Percentiles rank a stretch among this genome's conserved stretches.
Evolutionary conservation across 2,797 vertebrate genomes (phyloP).

Genomic region (Parotocinclus haroldoi): DNA sequence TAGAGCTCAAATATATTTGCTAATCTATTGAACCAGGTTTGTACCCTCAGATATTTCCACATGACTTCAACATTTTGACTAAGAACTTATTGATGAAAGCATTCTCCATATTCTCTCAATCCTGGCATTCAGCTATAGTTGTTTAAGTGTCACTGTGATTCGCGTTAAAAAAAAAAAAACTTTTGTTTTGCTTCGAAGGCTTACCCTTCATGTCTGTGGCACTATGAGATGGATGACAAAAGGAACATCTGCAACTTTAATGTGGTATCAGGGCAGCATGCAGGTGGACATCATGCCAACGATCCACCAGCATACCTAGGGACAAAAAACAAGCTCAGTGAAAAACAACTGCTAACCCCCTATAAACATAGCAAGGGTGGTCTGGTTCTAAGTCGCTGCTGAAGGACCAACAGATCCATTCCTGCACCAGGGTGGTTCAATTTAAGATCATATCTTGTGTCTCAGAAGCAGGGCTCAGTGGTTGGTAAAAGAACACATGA

Average conservation of each 20-base stretch:
- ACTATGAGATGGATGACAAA: constrained; percentile 12
- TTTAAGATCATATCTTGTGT: constrained; percentile 43
- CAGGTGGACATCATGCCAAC: constrained; percentile 31
- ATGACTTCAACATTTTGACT: not conserved
- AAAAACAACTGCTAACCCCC: constrained; percentile 37
- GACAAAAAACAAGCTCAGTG: constrained; percentile 19
- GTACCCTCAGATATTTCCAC: not conserved
- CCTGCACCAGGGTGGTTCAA: constrained; percentile 13
- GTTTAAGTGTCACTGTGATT: constrained; percentile 2
- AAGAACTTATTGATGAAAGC: too few species aligned
- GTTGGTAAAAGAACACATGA: constrained; percentile 13
- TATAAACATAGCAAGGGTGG: constrained; percentile 46
- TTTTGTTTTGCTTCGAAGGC: not conserved
- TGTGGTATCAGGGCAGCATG: constrained; percentile 45
- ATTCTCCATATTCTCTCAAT: too few species aligned
- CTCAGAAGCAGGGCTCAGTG: constrained; percentile 23
- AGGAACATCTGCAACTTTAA: constrained; percentile 39
- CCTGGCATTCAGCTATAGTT: not conserved
- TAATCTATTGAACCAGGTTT: not conserved
- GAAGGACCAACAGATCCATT: constrained; percentile 34
- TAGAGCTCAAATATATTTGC: not conserved
- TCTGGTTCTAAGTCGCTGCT: constrained; percentile 39
- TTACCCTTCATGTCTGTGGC: not conserved
- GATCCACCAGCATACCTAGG: constrained; percentile 34
- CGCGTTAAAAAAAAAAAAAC: not conserved